Evolutionary conservation across 1,140 invertebrate genomes (phyloP).

Genomic region (Scaptomyza graminum): DNA sequence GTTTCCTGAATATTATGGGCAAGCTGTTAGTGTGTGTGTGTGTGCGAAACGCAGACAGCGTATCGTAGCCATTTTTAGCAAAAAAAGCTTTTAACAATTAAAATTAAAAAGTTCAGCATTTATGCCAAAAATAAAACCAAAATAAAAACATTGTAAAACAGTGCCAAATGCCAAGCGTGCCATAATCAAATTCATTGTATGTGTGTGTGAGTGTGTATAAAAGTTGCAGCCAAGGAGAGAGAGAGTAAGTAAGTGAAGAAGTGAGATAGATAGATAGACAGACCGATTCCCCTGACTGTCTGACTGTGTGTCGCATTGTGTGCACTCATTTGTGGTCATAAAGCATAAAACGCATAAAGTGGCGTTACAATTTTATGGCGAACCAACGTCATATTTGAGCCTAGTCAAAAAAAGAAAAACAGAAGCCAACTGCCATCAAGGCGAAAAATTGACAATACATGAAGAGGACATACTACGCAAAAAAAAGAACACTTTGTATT

Average conservation of each 20-base stretch:
- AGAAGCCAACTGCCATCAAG: not conserved
- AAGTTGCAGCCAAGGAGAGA: slow-evolving; percentile 54
- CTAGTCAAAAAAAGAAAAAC: slow-evolving; percentile 30
- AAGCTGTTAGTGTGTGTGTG: not conserved
- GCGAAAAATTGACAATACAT: not conserved
- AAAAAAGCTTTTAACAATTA: slow-evolving; percentile 83
- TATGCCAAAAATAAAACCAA: slow-evolving; percentile 41
- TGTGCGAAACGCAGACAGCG: slow-evolving; percentile 32
- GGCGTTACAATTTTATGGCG: slow-evolving; percentile 79
- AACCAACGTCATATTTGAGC: slow-evolving; percentile 61
- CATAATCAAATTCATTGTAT: slow-evolving; percentile 74
- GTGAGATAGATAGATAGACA: no score
- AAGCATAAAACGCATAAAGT: slow-evolving; percentile 82
- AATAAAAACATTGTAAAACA: slow-evolving; percentile 15
- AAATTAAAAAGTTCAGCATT: slow-evolving; percentile 83
- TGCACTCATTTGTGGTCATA: slow-evolving; percentile 79
- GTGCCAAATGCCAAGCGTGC: slow-evolving; percentile 64
- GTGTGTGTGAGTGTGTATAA: slow-evolving; percentile 60
- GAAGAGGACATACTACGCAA: slow-evolving; percentile 34
- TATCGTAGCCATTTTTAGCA: slow-evolving; percentile 51
- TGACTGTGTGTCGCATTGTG: slow-evolving; percentile 58
- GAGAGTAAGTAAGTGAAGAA: no score
- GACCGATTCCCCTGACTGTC: slow-evolving; percentile 35
- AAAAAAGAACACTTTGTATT: no score
- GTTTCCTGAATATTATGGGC: slow-evolving; percentile 64